A percentile compares a stretch with the other conserved stretches of the same genome.
Evolutionary conservation across 2,113 vertebrate genomes (phyloP).

Genomic region (Oreochromis tanganicae): DNA sequence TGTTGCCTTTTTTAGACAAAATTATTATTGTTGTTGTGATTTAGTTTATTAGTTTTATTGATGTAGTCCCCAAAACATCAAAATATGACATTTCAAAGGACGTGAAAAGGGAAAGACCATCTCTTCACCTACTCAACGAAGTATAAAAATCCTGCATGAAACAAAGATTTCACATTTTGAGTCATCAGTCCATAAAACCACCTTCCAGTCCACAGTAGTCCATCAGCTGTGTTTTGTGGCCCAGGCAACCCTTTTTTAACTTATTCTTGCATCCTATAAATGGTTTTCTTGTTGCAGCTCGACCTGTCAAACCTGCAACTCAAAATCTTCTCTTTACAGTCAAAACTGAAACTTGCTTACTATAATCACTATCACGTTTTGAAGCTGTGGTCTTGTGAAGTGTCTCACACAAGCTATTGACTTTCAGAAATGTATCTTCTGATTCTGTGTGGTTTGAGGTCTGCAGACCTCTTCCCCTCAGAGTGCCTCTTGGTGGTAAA

Average conservation of each 20-base stretch:
- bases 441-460: background rate
- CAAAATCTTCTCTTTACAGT: background rate
- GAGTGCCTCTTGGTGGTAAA: background rate
- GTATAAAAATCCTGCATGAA: background rate
- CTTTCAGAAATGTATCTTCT: background rate
- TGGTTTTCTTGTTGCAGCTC: background rate
- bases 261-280: background rate
- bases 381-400: background rate
- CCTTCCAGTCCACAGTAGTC: background rate
- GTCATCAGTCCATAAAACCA: background rate
- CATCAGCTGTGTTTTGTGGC: accelerated
- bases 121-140: background rate
- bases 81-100: background rate
- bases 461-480: background rate
- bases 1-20: background rate
- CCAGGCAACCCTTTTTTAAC: background rate
- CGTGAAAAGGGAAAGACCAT: background rate
- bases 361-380: accelerated
- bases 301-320: background rate
- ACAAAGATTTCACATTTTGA: background rate
- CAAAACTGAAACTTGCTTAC: background rate
- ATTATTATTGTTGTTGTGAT: background rate
- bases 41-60: background rate
- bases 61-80: background rate
- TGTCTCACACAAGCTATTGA: background rate